phyloP scores from a whole-genome alignment of 2,888 invertebrate genomes.

The Ophioninae sp. region DNA sequence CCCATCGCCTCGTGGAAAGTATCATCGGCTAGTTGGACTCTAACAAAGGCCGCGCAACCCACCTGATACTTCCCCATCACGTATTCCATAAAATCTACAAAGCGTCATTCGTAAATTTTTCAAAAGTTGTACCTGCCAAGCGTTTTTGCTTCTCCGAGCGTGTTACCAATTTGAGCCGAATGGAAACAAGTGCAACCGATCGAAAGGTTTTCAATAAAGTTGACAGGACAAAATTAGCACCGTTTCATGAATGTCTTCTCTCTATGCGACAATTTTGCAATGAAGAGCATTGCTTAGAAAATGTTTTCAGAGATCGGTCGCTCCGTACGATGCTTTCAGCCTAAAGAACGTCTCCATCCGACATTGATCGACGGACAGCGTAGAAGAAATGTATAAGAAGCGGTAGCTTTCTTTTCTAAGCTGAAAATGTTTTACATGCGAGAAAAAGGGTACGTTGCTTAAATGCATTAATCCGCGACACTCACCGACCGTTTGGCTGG shows the following conservation, averaged over 20 bases:
- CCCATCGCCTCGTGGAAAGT: conserved; percentile 71
- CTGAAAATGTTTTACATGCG: neutral
- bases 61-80: conserved; percentile 68
- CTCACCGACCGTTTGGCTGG: conserved; percentile 69
- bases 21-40: conserved; percentile 67
- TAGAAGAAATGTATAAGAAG: too few species aligned
- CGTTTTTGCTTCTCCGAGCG: too few species aligned
- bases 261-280: neutral
- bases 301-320: neutral
- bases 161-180: too few species aligned
- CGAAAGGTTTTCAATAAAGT: neutral
- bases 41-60: conserved; percentile 70
- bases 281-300: neutral
- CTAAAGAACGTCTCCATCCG: too few species aligned
- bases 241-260: neutral
- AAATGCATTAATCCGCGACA: neutral
- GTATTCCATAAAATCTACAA: conserved; percentile 69
- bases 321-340: neutral
- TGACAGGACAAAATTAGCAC: neutral
- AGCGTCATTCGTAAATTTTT: neutral
- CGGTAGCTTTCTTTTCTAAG: neutral
- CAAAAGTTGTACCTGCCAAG: neutral
- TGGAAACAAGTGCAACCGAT: too few species aligned
- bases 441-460: neutral
- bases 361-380: too few species aligned